Evolutionary conservation across 1,140 invertebrate species (phyloP), one percentile per base, ranked within the genome.

Genomic region (Lethrus apterus): DNA sequence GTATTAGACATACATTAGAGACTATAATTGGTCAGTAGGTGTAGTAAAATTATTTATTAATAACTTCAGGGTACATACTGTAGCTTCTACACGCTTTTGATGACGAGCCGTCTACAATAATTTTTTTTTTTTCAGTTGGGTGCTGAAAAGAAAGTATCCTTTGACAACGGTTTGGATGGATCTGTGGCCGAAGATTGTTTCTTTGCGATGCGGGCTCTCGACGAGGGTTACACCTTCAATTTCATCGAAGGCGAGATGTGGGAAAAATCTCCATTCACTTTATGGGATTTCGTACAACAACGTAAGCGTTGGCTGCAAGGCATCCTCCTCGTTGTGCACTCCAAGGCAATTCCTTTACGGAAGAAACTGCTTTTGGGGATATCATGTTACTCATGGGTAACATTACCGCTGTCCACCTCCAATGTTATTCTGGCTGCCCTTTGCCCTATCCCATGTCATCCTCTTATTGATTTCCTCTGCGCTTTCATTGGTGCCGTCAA

Each of bases 101-200:
- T n/a, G n/a, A n/a, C n/a, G n/a, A n/a, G n/a, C n/a, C n/a, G n/a
- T n/a, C n/a, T n/a, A 29, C 24, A 29, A 29, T n/a, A n/a, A 34
- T 34, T 34, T 5, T 7, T 66, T 49, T 31, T 43, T 3, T 77
- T 81, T 29, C 70, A 94, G 86, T 81, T 88, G 40, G 79, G 76
- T 59, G 90, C 91, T 1, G 93, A 98, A 67, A 80, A 81, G 57
- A 76, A 81, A 48, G 90, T 98, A 1, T 90, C 91, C 0, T 98
- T 94, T 70, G 91, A 98, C 68, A 93, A 96, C 69, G 93, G 93
- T 4, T 72, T 88, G 33, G 92, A 96, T 67, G 93, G 93, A 19
- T 95, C 91, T 0, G 88, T 97, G n/a, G 93, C 94, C 17, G 93
- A 98, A 68, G 94, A 98, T 67, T 96, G 92, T 63, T 97, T 83